phyloP scores from a whole-genome alignment of 2,113 vertebrate species.

The Myiozetetes cayanensis region DNA sequence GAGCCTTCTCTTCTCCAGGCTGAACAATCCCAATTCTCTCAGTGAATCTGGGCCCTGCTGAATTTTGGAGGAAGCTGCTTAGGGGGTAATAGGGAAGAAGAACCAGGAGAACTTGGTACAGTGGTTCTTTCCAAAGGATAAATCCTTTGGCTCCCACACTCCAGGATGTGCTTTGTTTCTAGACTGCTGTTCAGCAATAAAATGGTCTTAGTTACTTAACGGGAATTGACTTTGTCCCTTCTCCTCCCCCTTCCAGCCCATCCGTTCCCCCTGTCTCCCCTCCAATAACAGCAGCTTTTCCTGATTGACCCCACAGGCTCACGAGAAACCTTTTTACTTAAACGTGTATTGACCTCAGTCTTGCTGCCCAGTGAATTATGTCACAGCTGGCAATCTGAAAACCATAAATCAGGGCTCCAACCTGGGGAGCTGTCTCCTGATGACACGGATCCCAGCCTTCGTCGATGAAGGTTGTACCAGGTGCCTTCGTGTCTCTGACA shows the following conservation, averaged over 20 bases:
- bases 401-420: conserved; percentile 64
- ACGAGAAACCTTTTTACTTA: conserved; percentile 77
- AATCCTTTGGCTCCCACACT: background rate
- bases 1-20: background rate
- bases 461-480: background rate
- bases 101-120: background rate
- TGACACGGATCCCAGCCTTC: background rate
- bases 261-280: background rate
- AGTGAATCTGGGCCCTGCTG: background rate
- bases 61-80: background rate
- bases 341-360: conserved; percentile 75
- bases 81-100: background rate
- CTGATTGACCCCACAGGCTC: conserved; percentile 64
- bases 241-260: background rate
- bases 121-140: background rate
- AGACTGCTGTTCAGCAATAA: conserved; percentile 33
- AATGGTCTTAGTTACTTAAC: conserved; percentile 47
- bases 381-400: conserved; percentile 62
- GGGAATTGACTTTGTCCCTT: conserved; percentile 22
- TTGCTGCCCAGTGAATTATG: conserved; percentile 72
- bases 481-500: conserved; percentile 19
- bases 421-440: conserved; percentile 59
- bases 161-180: background rate
- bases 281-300: conserved; percentile 42
- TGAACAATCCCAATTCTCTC: background rate